Evolutionary conservation across 2,888 invertebrate species (phyloP).

Genomic region (Nasonia oneida): DNA sequence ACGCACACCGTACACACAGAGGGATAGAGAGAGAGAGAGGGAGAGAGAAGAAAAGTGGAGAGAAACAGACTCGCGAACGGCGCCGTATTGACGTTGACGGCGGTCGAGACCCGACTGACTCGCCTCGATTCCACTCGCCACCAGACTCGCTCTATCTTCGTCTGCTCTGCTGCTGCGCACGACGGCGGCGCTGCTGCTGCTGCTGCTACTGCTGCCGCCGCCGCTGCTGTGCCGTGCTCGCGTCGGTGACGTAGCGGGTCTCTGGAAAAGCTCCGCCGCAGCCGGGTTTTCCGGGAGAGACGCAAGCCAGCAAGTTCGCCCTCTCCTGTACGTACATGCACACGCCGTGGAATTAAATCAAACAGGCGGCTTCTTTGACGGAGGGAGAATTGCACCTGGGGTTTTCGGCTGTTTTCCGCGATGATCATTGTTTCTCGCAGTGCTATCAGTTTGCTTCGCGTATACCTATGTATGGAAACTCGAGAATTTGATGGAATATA

Average conservation of each 20-base stretch:
- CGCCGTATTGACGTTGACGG: constrained; percentile 78
- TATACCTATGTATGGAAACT: no score
- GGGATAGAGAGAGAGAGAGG: neutral
- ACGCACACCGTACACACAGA: neutral
- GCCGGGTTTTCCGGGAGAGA: constrained; percentile 57
- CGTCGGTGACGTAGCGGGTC: constrained; percentile 74
- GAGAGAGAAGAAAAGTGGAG: neutral
- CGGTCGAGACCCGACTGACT: constrained; percentile 78
- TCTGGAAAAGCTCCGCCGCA: constrained; percentile 72
- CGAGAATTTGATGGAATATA: no score
- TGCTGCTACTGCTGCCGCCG: neutral
- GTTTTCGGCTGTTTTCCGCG: neutral
- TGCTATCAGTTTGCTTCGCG: no score
- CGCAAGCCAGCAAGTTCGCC: neutral
- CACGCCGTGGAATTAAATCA: neutral
- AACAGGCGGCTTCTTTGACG: constrained; percentile 1
- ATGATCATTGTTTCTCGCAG: no score
- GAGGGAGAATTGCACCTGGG: neutral
- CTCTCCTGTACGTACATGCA: neutral
- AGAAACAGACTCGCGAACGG: constrained; percentile 40
- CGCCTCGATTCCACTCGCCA: constrained; percentile 63
- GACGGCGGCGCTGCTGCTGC: constrained; percentile 11
- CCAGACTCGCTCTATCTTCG: constrained; percentile 7
- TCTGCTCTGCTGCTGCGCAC: constrained; percentile 46
- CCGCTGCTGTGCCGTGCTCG: constrained; percentile 15